Evolutionary conservation across 2,113 vertebrate species (phyloP).

Genomic region (Alouatta palliata): DNA sequence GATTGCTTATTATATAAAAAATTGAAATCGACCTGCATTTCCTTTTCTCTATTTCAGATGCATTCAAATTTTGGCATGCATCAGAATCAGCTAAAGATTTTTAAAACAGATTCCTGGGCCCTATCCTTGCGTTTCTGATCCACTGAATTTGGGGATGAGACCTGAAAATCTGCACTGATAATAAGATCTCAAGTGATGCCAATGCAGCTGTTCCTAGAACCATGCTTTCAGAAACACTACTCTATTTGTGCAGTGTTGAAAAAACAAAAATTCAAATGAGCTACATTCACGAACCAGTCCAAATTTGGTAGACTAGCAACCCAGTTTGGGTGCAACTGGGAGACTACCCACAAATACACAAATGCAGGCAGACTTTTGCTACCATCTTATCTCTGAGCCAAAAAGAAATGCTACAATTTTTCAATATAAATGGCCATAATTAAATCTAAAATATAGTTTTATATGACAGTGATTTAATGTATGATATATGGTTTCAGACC

Average conservation of each 20-base stretch:
- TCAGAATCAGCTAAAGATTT: background rate
- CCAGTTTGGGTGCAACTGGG: background rate
- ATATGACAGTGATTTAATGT: background rate
- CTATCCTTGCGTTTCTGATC: background rate
- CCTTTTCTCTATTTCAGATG: background rate
- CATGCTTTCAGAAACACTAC: background rate
- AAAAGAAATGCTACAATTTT: background rate
- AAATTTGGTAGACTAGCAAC: background rate
- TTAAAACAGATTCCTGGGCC: background rate
- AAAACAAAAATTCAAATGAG: background rate
- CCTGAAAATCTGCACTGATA: background rate
- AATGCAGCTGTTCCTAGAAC: background rate
- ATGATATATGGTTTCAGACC: background rate
- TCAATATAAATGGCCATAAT: background rate
- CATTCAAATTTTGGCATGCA: background rate
- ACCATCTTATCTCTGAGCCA: background rate
- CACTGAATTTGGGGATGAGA: background rate
- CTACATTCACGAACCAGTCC: background rate
- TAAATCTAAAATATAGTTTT: background rate
- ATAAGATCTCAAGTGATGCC: background rate
- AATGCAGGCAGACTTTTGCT: background rate
- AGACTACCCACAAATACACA: background rate
- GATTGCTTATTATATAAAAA: background rate
- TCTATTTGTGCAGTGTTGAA: background rate
- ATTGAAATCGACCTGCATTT: background rate